Percentiles rank a stretch among this genome's conserved stretches.
Conservation (phyloP, 1,140 invertebrate genomes). For the Thalassaphorura encarpata region DNA sequence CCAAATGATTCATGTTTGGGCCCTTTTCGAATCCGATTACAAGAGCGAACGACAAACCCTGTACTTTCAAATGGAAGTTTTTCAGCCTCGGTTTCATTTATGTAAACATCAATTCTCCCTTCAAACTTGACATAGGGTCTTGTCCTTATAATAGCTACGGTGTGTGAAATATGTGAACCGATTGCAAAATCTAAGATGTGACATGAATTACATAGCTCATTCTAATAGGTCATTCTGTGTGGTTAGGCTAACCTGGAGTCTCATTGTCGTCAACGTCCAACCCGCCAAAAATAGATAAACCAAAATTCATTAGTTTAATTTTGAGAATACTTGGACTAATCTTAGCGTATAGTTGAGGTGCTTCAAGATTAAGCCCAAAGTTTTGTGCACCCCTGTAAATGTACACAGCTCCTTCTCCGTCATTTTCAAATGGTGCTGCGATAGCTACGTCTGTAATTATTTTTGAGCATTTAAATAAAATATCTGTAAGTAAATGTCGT, state of each 20-base stretch:
- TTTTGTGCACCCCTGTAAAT: conserved; percentile 40
- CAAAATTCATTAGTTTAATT: background rate
- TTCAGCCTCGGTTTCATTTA: background rate
- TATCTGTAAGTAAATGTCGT: too few relatives aligned
- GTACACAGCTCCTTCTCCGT: conserved; percentile 42
- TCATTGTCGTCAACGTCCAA: background rate
- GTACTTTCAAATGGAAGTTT: too few relatives aligned
- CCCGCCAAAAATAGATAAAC: background rate
- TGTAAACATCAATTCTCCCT: background rate
- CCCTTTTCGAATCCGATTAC: too few relatives aligned
- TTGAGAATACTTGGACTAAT: background rate
- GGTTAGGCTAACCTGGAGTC: background rate
- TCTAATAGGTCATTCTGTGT: background rate
- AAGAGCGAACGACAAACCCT: too few relatives aligned
- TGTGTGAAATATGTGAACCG: background rate
- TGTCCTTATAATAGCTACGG: background rate
- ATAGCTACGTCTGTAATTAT: conserved; percentile 39
- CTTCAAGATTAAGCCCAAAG: background rate
- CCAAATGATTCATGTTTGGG: too few relatives aligned
- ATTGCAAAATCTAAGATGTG: background rate
- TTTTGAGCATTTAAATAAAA: background rate
- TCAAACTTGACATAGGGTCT: background rate
- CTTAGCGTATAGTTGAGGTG: background rate
- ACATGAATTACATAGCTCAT: background rate
- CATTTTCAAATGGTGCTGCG: conserved; percentile 46